Evolutionary conservation across 2,113 vertebrate genomes (phyloP).

Genomic region (Brienomyrus longianalis): DNA sequence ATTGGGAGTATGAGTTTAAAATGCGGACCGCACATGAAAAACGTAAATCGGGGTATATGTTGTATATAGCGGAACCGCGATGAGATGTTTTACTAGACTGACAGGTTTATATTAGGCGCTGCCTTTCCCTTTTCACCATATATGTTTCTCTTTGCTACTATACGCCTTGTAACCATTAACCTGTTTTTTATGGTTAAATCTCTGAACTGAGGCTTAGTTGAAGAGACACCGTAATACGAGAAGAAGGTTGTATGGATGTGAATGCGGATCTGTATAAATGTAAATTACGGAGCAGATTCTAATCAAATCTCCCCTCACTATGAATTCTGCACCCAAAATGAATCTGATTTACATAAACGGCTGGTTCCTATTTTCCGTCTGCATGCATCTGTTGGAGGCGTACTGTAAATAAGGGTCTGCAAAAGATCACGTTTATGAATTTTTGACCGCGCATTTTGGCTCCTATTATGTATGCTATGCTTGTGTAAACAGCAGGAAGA

Average conservation of each 20-base stretch:
- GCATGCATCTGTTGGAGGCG: not conserved
- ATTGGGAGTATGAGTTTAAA: not conserved
- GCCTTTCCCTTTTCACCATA: not conserved
- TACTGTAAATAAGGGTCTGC: not conserved
- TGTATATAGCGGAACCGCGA: not conserved
- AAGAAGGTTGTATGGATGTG: not conserved
- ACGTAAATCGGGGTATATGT: not conserved
- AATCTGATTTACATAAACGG: not conserved
- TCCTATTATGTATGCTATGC: not conserved
- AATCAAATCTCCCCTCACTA: not conserved
- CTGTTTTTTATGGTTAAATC: not conserved
- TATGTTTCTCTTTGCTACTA: not conserved
- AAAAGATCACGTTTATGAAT: not conserved
- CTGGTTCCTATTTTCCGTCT: not conserved
- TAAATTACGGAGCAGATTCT: not conserved
- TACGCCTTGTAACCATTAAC: not conserved
- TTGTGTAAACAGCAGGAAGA: not conserved
- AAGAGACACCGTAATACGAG: not conserved
- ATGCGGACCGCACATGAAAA: not conserved
- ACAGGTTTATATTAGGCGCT: not conserved
- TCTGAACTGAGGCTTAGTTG: not conserved
- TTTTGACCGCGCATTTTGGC: not conserved
- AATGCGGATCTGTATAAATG: slow-evolving; percentile 1
- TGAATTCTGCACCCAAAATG: slow-evolving; percentile 5
- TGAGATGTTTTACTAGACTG: not conserved